phyloP scores from a whole-genome alignment of 2,797 vertebrate genomes.

The Rhynchotus rufescens region DNA sequence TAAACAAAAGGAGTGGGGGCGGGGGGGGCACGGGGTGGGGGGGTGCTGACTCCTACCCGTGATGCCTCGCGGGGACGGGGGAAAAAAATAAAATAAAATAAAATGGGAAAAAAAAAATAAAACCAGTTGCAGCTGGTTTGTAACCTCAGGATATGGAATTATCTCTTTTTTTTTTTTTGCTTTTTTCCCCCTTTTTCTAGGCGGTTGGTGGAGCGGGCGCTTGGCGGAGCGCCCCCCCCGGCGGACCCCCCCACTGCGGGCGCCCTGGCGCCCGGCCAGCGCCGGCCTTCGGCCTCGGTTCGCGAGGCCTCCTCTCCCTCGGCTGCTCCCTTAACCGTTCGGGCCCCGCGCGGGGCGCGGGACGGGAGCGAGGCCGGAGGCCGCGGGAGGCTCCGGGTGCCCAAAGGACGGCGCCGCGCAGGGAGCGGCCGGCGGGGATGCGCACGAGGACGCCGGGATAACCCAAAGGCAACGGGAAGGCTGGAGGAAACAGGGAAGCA shows the following conservation, averaged over 20 bases:
- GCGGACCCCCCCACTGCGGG: background rate
- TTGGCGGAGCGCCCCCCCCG: background rate
- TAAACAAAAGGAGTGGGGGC: too few relatives aligned
- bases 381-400: too few relatives aligned
- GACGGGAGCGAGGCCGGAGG: too few relatives aligned
- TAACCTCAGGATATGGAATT: conserved; percentile 91
- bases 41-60: conserved; percentile 84
- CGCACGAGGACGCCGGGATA: too few relatives aligned
- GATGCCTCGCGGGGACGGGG: conserved; percentile 82
- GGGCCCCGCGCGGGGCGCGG: too few relatives aligned
- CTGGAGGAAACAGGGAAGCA: too few relatives aligned
- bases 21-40: background rate
- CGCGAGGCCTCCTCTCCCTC: too few relatives aligned
- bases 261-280: conserved; percentile 76
- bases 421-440: too few relatives aligned
- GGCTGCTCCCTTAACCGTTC: too few relatives aligned
- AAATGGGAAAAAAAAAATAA: conserved; percentile 34
- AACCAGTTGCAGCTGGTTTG: conserved; percentile 91
- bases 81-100: background rate
- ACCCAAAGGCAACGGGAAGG: too few relatives aligned
- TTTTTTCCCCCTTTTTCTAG: background rate
- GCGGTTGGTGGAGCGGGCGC: conserved; percentile 80
- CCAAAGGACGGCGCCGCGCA: too few relatives aligned
- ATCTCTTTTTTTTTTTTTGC: conserved; percentile 84
- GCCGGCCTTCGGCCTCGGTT: conserved; percentile 51